Conservation (phyloP, 2,113 vertebrate genomes). For the Suncus etruscus region DNA sequence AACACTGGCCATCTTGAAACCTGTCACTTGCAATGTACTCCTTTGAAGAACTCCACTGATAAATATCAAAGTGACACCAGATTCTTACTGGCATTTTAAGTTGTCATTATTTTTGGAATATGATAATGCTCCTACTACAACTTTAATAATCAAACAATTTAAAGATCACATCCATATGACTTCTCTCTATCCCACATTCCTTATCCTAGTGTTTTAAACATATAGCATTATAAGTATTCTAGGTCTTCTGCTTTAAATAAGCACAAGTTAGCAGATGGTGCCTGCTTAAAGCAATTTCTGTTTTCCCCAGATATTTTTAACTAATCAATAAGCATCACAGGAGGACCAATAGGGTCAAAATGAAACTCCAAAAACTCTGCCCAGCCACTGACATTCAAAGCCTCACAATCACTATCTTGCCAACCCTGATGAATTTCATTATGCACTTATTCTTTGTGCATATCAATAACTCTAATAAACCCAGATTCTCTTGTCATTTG, state of each 20-base stretch:
- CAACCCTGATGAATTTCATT: neutral
- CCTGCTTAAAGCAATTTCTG: neutral
- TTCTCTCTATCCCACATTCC: neutral
- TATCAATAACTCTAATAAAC: neutral
- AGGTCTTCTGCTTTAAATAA: neutral
- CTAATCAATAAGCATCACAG: neutral
- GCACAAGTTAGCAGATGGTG: neutral
- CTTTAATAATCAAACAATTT: slow-evolving; percentile 33
- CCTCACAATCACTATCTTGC: neutral
- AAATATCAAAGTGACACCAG: neutral
- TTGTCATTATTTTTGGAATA: slow-evolving; percentile 10
- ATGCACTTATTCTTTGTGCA: neutral
- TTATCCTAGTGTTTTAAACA: neutral
- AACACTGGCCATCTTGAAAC: neutral
- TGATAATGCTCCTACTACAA: slow-evolving; percentile 22
- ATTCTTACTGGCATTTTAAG: neutral
- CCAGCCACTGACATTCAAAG: neutral
- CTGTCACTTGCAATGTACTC: neutral
- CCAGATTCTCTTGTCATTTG: neutral
- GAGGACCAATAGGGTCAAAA: slow-evolving; percentile 14
- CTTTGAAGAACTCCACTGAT: neutral
- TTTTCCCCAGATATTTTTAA: neutral
- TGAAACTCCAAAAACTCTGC: neutral
- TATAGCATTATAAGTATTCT: neutral
- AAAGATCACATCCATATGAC: neutral